Percentiles rank a stretch among this genome's conserved stretches.
Evolutionary conservation across 2,888 invertebrate genomes (phyloP).

Genomic region (Aleiodes leptofemur): DNA sequence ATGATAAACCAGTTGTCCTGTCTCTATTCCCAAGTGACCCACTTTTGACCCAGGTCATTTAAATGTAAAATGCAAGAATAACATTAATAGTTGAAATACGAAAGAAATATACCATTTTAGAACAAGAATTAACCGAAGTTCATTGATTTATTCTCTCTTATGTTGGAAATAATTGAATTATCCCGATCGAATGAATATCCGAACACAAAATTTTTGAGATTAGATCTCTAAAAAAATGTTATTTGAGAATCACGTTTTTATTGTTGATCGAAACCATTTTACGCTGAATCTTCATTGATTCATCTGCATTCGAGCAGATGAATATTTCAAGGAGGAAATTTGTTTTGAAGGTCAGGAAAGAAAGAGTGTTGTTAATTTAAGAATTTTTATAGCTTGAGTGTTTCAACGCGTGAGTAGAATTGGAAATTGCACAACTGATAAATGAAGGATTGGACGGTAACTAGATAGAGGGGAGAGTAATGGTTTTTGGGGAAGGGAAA

Average conservation of each 20-base stretch:
- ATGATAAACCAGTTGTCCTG: conserved; percentile 44
- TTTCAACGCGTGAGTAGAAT: conserved; percentile 36
- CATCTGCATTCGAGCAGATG: no score
- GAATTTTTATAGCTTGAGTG: conserved; percentile 2
- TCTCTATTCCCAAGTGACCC: conserved; percentile 44
- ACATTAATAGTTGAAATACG: not conserved
- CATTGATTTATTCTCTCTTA: no score
- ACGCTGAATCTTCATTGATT: not conserved
- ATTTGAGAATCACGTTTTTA: no score
- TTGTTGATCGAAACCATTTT: not conserved
- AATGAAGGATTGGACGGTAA: not conserved
- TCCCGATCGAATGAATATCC: no score
- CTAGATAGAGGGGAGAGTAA: no score
- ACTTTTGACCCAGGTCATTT: conserved; percentile 50
- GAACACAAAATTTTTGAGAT: no score
- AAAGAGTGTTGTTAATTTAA: conserved; percentile 10
- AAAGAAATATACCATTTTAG: not conserved
- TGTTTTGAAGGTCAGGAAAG: conserved; percentile 37
- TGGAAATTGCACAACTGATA: conserved; percentile 31
- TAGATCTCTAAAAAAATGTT: no score
- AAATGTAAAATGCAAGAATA: conserved; percentile 30
- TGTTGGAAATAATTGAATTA: no score
- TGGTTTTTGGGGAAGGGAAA: not conserved
- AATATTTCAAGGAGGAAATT: not conserved
- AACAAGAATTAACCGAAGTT: no score